Base-by-base conservation (phyloP, 2,888 invertebrate genomes). In the Drosophila niveifrons region DNA sequence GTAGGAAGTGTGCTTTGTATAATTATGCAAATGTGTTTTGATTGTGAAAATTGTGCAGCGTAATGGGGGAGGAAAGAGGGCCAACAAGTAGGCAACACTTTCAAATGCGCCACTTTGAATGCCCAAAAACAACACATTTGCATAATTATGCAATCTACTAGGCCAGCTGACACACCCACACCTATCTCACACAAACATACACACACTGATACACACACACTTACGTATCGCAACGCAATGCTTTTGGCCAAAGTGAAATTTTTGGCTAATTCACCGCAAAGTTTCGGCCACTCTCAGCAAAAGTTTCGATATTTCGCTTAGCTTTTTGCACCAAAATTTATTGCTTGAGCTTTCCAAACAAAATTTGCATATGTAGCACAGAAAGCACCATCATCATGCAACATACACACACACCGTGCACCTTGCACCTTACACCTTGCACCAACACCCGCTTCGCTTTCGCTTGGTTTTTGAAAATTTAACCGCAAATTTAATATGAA, bases 101-200 rank as follows among this genome's bases (percentile, higher is more conserved):
- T 89, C 71, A 31, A 78, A 75, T 72, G 69, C 72, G 77, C 85
- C 74, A 82, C 82, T 80, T 82, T 78, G 81, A 81, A 85, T 71
- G 69, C 64, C 80, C 65, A 87, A 83, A 77, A 87, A 89, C 79
- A 89, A 79, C 71, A 76, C 81, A 90, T 90, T 88, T 90, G 82
- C 88, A 88, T 90, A 90, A 88, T 88, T 88, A 89, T 90, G 90
- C 88, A 90, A 90, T 89, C 85, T 87, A 80, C 76, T 66, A 78
- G 65, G 55, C 59, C 56, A 78, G 48, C 62, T 52, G 62, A 31
- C 72, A 56, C 74, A 55, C 67, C 56, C 70, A 65, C 69, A 48
- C 61, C 13, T 51, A 51, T 15, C 64, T 57, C 65, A 61, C 68
- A 39, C 65, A 10, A 55, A 47, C 41, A 9, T 44, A 7, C 41